Conservation (phyloP, 23 tunicate species). For the Aplidium turbinatum region DNA sequence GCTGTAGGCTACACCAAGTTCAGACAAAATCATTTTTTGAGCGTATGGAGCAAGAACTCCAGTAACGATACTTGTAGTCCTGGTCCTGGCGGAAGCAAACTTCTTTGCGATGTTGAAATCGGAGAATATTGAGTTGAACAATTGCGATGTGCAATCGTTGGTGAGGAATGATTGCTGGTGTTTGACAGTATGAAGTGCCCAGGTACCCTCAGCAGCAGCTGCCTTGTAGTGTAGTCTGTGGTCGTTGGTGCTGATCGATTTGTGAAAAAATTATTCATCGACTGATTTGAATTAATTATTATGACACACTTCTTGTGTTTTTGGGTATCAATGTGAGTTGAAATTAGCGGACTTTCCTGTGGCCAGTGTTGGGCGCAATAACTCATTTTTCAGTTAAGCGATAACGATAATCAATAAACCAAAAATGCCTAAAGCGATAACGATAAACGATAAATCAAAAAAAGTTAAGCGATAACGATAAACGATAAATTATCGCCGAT, state of each 20-base stretch:
- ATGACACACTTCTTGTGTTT: slow-evolving; percentile 17
- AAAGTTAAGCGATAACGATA: no score
- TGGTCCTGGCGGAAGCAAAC: slow-evolving; percentile 41
- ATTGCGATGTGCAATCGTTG: slow-evolving; percentile 55
- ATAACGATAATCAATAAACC: no score
- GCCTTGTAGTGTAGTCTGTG: slow-evolving; percentile 39
- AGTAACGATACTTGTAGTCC: slow-evolving; percentile 41
- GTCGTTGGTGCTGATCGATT: slow-evolving; percentile 21
- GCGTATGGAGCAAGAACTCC: slow-evolving; percentile 58
- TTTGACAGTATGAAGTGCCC: slow-evolving; percentile 60
- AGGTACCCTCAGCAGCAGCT: slow-evolving; percentile 43
- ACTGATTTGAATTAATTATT: slow-evolving; percentile 20
- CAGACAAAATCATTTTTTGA: slow-evolving; percentile 34
- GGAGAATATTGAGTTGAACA: slow-evolving; percentile 41
- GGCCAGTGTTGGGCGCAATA: no score
- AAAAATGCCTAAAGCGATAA: no score
- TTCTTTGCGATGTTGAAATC: slow-evolving; percentile 35
- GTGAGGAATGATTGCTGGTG: slow-evolving; percentile 44
- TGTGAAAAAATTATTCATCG: slow-evolving; percentile 14
- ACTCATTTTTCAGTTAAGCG: no score
- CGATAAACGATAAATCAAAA: no score
- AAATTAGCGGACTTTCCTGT: slow-evolving; percentile 5
- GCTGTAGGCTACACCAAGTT: slow-evolving; percentile 33
- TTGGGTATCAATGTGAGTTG: no score
- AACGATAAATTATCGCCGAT: no score